Evolutionary conservation across 2,888 invertebrate genomes (phyloP).

Genomic region (Ectemnius continuus): DNA sequence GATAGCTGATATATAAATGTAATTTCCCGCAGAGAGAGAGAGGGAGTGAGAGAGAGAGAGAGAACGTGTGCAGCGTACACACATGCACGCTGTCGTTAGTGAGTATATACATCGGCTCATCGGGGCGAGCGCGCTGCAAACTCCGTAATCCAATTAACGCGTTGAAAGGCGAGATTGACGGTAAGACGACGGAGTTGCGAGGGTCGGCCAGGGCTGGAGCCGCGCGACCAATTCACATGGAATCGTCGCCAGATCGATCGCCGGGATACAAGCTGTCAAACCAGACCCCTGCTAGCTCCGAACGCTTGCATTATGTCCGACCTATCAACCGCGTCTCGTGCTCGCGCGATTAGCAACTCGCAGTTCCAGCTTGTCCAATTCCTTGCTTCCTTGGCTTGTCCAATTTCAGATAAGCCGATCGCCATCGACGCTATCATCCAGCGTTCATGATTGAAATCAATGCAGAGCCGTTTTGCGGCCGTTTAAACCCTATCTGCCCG

Average conservation of each 20-base stretch:
- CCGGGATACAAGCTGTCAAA: slow-evolving; percentile 54
- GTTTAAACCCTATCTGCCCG: no score
- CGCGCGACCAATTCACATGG: slow-evolving; percentile 50
- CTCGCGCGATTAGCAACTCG: slow-evolving; percentile 52
- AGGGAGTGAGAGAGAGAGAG: no score
- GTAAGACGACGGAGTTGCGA: slow-evolving; percentile 57
- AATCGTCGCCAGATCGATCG: slow-evolving; percentile 49
- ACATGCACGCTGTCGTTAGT: not conserved
- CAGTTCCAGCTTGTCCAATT: slow-evolving; percentile 35
- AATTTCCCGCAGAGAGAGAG: not conserved
- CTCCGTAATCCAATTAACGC: slow-evolving; percentile 63
- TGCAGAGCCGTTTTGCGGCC: no score
- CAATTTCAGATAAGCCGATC: slow-evolving; percentile 49
- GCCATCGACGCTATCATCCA: not conserved
- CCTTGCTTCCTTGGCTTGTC: slow-evolving; percentile 28
- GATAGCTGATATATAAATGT: not conserved
- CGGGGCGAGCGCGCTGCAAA: slow-evolving; percentile 34
- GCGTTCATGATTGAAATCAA: not conserved
- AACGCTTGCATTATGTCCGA: slow-evolving; percentile 48
- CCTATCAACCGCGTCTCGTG: slow-evolving; percentile 39
- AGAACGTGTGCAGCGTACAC: not conserved
- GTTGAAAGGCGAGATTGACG: slow-evolving; percentile 62
- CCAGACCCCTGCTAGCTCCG: slow-evolving; percentile 42
- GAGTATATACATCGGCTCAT: not conserved
- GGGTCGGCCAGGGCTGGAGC: slow-evolving; percentile 4